phyloP scores from a whole-genome alignment of 2,113 vertebrate genomes.

The Tympanuchus pallidicinctus region DNA sequence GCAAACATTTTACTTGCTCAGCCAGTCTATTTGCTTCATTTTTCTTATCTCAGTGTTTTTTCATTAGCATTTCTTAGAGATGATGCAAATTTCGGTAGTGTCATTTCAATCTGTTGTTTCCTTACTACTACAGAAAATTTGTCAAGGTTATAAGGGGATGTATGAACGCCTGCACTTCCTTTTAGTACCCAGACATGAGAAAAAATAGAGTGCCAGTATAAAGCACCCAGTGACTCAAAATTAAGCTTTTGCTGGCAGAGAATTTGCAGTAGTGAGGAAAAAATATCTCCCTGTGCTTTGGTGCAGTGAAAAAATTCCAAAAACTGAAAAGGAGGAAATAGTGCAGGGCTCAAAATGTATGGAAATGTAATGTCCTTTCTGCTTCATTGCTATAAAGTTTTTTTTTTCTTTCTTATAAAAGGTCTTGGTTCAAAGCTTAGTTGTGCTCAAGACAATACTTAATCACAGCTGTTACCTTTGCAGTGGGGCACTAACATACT shows the following conservation, averaged over 20 bases:
- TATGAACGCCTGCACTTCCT: not conserved
- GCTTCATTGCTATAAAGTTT: not conserved
- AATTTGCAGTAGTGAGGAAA: not conserved
- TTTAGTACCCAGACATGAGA: not conserved
- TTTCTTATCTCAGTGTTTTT: not conserved
- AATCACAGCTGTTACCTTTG: not conserved
- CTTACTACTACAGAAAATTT: not conserved
- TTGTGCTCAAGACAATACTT: not conserved
- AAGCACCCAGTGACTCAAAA: not conserved
- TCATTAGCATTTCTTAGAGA: not conserved
- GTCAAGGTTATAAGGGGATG: not conserved
- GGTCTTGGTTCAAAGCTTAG: not conserved
- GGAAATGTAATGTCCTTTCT: not conserved
- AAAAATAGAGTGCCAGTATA: not conserved
- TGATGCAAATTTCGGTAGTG: not conserved
- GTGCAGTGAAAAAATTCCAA: not conserved
- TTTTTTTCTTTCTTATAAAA: not conserved
- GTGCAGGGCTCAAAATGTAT: not conserved
- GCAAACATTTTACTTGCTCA: not conserved
- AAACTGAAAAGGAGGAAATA: not conserved
- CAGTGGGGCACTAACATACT: accelerated
- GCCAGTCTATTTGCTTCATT: not conserved
- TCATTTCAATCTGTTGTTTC: not conserved
- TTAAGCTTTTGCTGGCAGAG: not conserved
- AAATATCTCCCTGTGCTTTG: not conserved